Percentiles rank a stretch among this genome's conserved stretches.
phyloP scores from a whole-genome alignment of 2,888 invertebrate species.

The Autographa gamma region DNA sequence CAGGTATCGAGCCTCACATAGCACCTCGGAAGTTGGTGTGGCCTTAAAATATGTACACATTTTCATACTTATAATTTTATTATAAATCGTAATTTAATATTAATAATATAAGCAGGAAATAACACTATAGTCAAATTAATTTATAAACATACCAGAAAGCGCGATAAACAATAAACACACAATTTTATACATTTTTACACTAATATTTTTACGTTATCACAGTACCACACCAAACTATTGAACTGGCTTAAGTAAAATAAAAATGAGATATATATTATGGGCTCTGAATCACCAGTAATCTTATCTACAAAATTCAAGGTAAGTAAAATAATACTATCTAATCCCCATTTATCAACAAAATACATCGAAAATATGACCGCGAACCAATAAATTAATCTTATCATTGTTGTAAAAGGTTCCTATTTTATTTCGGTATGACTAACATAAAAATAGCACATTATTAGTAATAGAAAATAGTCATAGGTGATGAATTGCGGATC shows the following conservation, averaged over 20 bases:
- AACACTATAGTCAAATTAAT: not conserved
- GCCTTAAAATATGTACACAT: no score
- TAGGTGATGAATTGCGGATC: no score
- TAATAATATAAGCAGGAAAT: no score
- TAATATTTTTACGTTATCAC: not conserved
- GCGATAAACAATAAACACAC: conserved; percentile 27
- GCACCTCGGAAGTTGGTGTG: no score
- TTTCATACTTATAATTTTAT: no score
- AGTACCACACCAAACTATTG: not conserved
- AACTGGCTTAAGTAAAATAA: not conserved
- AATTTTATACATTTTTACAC: conserved; percentile 30
- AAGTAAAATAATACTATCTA: conserved; percentile 11
- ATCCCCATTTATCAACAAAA: conserved; percentile 7
- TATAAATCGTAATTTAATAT: no score
- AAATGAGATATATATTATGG: not conserved
- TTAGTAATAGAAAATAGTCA: no score
- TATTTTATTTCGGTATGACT: not conserved
- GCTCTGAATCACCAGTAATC: conserved; percentile 15
- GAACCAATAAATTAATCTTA: not conserved
- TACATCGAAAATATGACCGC: not conserved
- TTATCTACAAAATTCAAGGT: conserved; percentile 15
- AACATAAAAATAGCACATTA: no score
- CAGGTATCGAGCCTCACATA: no score
- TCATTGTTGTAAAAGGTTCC: not conserved
- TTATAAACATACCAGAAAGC: conserved; percentile 28